Evolutionary conservation across 35 echinoderm and acorn worm species (phyloP).

Genomic region (Anneissia japonica): DNA sequence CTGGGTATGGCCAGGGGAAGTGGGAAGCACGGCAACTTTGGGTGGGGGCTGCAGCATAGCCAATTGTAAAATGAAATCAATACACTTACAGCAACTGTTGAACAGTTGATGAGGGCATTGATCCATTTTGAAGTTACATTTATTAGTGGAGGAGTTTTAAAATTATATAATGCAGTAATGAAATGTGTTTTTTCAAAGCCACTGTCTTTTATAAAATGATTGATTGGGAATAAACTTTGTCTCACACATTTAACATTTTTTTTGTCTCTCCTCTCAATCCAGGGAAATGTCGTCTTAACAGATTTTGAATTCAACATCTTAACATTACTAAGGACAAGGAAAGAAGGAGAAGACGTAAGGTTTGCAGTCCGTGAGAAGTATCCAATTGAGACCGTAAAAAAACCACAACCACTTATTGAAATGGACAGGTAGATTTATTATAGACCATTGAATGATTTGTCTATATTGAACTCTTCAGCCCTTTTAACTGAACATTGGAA

Average conservation of each 20-base stretch:
- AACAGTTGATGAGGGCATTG: too few relatives aligned
- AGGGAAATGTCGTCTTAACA: constrained; percentile 89
- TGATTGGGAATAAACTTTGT: neutral
- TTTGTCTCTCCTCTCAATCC: neutral
- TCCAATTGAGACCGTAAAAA: constrained; percentile 58
- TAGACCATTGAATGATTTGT: too few relatives aligned
- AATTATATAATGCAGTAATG: too few relatives aligned
- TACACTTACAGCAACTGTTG: too few relatives aligned
- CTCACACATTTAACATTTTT: constrained; percentile 1
- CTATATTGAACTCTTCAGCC: too few relatives aligned
- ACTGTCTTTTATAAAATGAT: neutral
- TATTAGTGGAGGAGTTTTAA: too few relatives aligned
- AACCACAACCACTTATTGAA: constrained; percentile 51
- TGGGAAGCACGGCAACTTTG: too few relatives aligned
- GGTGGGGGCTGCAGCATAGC: too few relatives aligned
- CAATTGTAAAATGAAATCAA: too few relatives aligned
- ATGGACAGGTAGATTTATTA: constrained; percentile 61
- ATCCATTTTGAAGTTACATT: too few relatives aligned
- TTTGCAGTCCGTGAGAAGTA: constrained; percentile 92
- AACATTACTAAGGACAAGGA: constrained; percentile 61
- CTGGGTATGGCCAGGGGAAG: too few relatives aligned
- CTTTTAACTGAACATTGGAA: too few relatives aligned
- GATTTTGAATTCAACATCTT: constrained; percentile 92
- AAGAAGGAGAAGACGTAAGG: constrained; percentile 84
- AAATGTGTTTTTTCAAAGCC: neutral